These are phyloP conservation scores for Axis porcinus DNA, from an alignment of 2,113 vertebrate genomes.

Conservation along the genomic window DNA sequence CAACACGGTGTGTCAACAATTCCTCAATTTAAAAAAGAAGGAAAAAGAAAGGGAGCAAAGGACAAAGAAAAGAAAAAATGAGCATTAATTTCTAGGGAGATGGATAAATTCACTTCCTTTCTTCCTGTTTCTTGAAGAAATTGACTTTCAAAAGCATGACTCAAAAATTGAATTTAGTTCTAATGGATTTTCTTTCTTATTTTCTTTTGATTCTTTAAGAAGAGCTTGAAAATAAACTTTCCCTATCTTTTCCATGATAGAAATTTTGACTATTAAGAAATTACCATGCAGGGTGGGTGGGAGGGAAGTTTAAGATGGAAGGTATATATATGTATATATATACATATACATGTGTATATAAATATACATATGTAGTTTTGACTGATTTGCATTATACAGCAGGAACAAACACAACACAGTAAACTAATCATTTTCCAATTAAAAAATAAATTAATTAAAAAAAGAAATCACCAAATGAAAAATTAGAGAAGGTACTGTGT, in stretches of 20 bases:
- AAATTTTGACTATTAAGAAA: background rate
- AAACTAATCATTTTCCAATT: background rate
- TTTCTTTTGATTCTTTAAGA: conserved; percentile 8
- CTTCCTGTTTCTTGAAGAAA: background rate
- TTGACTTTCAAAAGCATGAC: background rate
- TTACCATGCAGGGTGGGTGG: background rate
- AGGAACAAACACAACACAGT: background rate
- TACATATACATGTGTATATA: background rate
- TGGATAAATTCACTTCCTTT: background rate
- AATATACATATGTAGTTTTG: background rate
- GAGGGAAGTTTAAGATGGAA: background rate
- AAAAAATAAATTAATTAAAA: background rate
- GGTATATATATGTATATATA: background rate
- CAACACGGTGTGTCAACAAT: background rate
- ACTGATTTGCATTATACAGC: background rate
- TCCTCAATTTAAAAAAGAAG: background rate
- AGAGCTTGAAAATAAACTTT: background rate
- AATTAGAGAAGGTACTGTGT: background rate
- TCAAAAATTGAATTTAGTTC: background rate
- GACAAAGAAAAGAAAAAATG: background rate
- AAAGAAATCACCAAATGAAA: background rate
- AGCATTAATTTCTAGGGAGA: background rate
- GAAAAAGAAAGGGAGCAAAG: background rate
- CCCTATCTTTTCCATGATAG: background rate
- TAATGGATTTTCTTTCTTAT: background rate